Evolutionary conservation across 2,113 vertebrate species (phyloP), one percentile per base, ranked within the genome.

Genomic region (Rhizomys pruinosus): DNA sequence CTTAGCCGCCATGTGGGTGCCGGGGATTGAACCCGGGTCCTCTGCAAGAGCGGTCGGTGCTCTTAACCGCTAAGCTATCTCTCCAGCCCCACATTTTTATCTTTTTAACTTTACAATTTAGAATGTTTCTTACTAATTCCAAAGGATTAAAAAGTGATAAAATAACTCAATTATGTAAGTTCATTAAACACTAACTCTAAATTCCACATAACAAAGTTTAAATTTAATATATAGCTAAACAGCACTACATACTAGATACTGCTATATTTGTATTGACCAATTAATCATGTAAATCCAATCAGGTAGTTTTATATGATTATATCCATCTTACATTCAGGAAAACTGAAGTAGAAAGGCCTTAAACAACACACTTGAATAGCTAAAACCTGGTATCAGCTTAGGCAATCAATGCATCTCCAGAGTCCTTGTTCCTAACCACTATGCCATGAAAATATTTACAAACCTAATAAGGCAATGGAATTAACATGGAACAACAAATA

Each of bases 161-260:
- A 77, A 93, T 17, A 84, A 73, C 87, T 61, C 3, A 63, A 87
- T 80, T 84, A 85, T 34, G 77, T 8, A 89, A 13, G 77, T 85
- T 73, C 82, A 78, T 74, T 74, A 93, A 94, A 84, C 37, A 44
- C 11, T 59, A 92, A 92, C 47, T 25, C 78, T 25, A 94, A 90
- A 76, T 59, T 79, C 80, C 39, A 93, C 39, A 72, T 69, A 68
- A 66, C 95, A 89, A 76, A 93, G 77, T 52, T 85, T 89, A 91
- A 93, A 77, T 52, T 85, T 89, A 91, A 92, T 79, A 59, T 82
- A 57, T 95, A 81, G 77, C n/a, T 93, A 12, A 76, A 66, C 23
- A 8, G 74, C 23, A 80, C 87, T 68, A 80, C 78, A 90, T 81
- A 77, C 22, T 34, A 78, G 82, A 34, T 7, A 88, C 13, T 93